phyloP scores from a whole-genome alignment of 1,140 invertebrate genomes.

The Sinonovacula constricta region DNA sequence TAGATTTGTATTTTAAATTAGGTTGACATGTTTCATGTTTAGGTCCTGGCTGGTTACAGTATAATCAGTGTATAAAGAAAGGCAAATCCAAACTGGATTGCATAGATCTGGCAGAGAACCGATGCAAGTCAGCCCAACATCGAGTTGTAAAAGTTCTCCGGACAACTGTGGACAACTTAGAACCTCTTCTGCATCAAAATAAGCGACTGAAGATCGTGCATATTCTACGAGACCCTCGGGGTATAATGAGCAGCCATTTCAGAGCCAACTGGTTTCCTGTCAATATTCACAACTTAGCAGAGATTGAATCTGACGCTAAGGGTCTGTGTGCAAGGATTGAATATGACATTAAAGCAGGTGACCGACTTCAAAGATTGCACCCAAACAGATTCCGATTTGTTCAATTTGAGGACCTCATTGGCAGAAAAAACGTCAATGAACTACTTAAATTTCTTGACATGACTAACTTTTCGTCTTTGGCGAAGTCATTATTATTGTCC shows the following conservation, averaged over 20 bases:
- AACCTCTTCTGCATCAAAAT: constrained; percentile 14
- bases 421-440: too few relatives aligned
- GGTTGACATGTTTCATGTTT: too few relatives aligned
- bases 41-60: too few relatives aligned
- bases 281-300: neutral
- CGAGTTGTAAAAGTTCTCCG: constrained; percentile 17
- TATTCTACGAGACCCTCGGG: constrained; percentile 22
- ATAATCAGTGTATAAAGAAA: too few relatives aligned
- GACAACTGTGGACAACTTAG: constrained; percentile 31
- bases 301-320: constrained; percentile 14
- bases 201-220: constrained; percentile 11
- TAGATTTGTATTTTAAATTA: too few relatives aligned
- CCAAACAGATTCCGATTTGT: constrained; percentile 15
- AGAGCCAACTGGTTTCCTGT: constrained; percentile 23
- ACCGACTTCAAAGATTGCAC: neutral
- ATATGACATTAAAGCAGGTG: constrained; percentile 24
- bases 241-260: constrained; percentile 20
- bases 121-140: constrained; percentile 13
- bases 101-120: too few relatives aligned
- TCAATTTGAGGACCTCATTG: constrained; percentile 32
- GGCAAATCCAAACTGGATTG: too few relatives aligned
- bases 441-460: too few relatives aligned
- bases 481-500: too few relatives aligned
- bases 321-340: constrained; percentile 18
- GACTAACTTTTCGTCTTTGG: too few relatives aligned